Base-by-base conservation (phyloP, 2,888 invertebrate genomes). In the Athalia rosae region DNA sequence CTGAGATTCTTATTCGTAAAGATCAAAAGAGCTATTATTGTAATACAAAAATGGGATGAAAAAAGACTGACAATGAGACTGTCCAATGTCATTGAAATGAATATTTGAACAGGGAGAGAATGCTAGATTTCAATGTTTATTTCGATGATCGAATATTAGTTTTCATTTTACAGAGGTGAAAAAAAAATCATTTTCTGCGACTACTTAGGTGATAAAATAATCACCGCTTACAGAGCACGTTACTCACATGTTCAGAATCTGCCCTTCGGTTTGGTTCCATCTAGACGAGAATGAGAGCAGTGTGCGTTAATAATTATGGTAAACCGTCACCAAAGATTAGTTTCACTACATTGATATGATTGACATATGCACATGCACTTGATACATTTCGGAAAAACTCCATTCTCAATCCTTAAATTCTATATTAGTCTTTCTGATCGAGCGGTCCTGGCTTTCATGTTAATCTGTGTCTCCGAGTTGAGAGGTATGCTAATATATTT, bases 221-320 rank as follows among this genome's bases (percentile, higher is more conserved):
- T 73, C 78, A 78, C 78, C 76, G 76, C 74, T 84, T 82, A 80
- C 78, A 85, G 81, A 85, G 83, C 85, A 87, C 81, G 79, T 88
- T 90, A 94, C 95, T 95, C 93, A 95, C 95, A 92, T 95, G 93
- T 91, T 95, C 95, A 91, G 94, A 93, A 92, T 95, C 95, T 87
- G 93, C 92, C 91, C 93, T 94, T 92, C 95, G 94, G 92, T 95
- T 95, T 86, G 95, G 95, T 92, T 95, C 95, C 95, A 95, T 95
- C 95, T 95, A 91, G 87, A 90, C 85, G 87, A 86, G 90, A 87
- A 86, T 84, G 82, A 80, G 82, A 84, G 81, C 76, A 76, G 78
- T 74, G 74, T 62, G 74, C 74, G 74, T 74, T 74, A 74, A 74
- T 74, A 59, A 74, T 74, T 74, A 62, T 74, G 13, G 41, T 61